A percentile compares a stretch with the other conserved stretches of the same genome.
These are phyloP conservation scores for Nothobranchius kuhntae DNA, from an alignment of 2,113 vertebrate genomes.

Conservation along the genomic window DNA sequence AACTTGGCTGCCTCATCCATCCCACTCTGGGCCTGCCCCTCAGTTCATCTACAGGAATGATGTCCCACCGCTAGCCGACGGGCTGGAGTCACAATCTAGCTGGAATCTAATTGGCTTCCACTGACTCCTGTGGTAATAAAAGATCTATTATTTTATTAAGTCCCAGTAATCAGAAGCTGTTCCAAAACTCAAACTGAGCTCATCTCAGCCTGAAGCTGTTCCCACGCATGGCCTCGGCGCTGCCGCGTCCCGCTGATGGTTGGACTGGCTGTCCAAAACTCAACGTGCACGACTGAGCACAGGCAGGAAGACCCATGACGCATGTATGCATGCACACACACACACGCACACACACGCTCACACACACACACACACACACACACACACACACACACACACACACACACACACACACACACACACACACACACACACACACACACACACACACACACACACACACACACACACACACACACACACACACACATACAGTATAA, in stretches of 20 bases:
- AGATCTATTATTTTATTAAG: slow-evolving; percentile 29
- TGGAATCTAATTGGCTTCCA: slow-evolving; percentile 38
- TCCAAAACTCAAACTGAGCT: not conserved
- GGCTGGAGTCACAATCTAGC: slow-evolving; percentile 14
- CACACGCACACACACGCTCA: too few species aligned
- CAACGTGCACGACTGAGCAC: not conserved
- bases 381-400: too few species aligned
- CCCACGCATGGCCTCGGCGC: not conserved
- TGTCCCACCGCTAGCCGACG: slow-evolving; percentile 39
- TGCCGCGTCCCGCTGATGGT: not conserved
- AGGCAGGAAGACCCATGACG: too few species aligned
- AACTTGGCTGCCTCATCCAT: slow-evolving; percentile 48
- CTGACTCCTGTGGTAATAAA: not conserved
- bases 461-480: too few species aligned
- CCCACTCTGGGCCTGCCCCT: slow-evolving; percentile 22
- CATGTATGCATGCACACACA: too few species aligned
- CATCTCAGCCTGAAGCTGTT: not conserved
- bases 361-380: too few species aligned
- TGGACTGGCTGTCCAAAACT: not conserved
- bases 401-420: too few species aligned
- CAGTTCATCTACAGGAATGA: slow-evolving; percentile 55
- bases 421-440: too few species aligned
- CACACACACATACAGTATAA: too few species aligned
- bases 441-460: too few species aligned
- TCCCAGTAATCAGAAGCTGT: slow-evolving; percentile 8